phyloP scores from a whole-genome alignment of 2,797 vertebrate species.

The Melopsittacus undulatus region DNA sequence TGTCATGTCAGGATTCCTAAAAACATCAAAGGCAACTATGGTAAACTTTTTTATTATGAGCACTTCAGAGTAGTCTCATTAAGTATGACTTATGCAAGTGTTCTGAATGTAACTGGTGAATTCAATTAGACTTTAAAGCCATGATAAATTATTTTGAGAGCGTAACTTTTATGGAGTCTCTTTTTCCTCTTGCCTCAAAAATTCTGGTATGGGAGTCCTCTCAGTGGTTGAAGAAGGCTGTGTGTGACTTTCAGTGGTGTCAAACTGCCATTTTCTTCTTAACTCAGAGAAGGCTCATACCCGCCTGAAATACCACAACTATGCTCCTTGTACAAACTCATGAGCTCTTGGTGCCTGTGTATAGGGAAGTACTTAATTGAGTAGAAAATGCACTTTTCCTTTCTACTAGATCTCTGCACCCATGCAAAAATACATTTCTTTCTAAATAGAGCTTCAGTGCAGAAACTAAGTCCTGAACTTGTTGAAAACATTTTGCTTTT shows the following conservation, averaged over 20 bases:
- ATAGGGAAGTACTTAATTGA: accelerated
- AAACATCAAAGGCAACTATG: background rate
- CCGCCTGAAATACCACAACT: background rate
- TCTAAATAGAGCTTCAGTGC: background rate
- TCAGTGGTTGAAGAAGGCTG: background rate
- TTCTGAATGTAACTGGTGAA: background rate
- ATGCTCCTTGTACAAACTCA: background rate
- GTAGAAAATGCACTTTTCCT: background rate
- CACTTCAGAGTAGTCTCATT: background rate
- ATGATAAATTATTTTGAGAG: background rate
- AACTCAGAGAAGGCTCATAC: background rate
- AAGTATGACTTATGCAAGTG: background rate
- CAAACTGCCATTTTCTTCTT: background rate
- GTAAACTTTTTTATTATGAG: background rate
- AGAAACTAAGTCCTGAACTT: background rate
- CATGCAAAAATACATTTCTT: background rate
- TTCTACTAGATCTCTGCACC: background rate
- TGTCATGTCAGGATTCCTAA: background rate
- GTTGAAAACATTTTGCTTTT: background rate
- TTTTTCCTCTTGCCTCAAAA: background rate
- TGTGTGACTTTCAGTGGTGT: background rate
- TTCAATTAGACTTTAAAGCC: background rate
- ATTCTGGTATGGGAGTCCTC: background rate
- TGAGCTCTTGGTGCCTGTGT: background rate
- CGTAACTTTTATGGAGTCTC: background rate